Evolutionary conservation across 30 jellyfish, hydroid and myxozoan genomes (phyloP), one percentile per base, ranked within the genome.

Genomic region (Cassiopea xamachana): DNA sequence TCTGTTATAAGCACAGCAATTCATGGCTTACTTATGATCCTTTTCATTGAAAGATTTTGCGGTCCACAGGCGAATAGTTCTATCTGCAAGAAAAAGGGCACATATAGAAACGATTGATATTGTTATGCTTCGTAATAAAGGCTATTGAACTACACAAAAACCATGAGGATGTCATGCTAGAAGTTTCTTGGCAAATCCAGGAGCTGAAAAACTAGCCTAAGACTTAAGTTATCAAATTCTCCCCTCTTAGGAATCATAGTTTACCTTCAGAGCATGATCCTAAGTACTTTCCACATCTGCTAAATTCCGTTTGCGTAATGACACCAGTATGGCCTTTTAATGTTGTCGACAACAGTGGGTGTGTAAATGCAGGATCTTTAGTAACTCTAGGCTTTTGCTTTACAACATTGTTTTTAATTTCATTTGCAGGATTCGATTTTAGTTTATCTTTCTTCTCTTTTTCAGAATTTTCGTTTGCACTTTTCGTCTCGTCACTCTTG

Each of bases 261-360:
- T 0, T 55, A 94, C 98, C 98, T 75, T 94, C 98, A 51, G 98
- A 84, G 51, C 97, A 83, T 1, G 98, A 94, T 9, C 97, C 97
- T 7, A 94, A 86, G 47, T 82, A 90, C 49, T 91, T 94, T 46
- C 98, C 98, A 86, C 95, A 90, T 43, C 73, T 78, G 87, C 98
- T 94, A 90, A 85, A 91, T 10, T 94, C 97, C 50, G 86, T 14
- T 50, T 86, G 89, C 16, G 82, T 58, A 8, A 94, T 89, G 45
- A 87, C 43, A 2, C 98, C 97, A n/a, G 98, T 90, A 93, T 94
- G 98, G 14, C 98, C 98, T 71, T 94, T 94, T 86, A 94, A 51
- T 12, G 98, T 76, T 9, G 98, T 45, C 81, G 86, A 19, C 45
- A 94, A 74, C 89, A 90, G 17, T 10, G 97, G 97, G 48, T 94